Percentiles rank a stretch among this genome's conserved stretches.
Evolutionary conservation across 2,888 invertebrate species (phyloP).

Genomic region (Meandrusa payeni): DNA sequence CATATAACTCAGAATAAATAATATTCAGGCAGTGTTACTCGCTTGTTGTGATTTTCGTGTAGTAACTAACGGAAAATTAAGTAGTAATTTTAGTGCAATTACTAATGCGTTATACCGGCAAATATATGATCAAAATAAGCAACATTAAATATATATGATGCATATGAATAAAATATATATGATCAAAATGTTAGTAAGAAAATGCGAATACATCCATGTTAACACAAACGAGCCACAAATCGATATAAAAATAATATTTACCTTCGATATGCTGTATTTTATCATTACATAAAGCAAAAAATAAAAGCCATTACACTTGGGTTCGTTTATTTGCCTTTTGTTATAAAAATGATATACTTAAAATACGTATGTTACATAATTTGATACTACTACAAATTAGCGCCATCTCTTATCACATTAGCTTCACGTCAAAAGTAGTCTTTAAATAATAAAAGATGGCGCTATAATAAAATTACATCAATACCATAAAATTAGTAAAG

Average conservation of each 20-base stretch:
- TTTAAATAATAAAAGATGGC: constrained; percentile 10
- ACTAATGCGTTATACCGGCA: too few species aligned
- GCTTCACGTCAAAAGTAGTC: neutral
- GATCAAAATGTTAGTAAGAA: constrained; percentile 8
- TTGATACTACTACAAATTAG: neutral
- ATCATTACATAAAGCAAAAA: constrained; percentile 18
- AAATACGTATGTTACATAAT: neutral
- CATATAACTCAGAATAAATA: too few species aligned
- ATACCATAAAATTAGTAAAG: neutral
- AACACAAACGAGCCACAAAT: constrained; percentile 16
- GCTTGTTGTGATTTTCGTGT: too few species aligned
- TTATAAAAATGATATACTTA: constrained; percentile 7
- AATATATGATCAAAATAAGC: too few species aligned
- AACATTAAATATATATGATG: too few species aligned
- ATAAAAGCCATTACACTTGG: constrained; percentile 16
- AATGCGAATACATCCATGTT: too few species aligned
- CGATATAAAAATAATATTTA: constrained; percentile 23
- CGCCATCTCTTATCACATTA: constrained; percentile 8
- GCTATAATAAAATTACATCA: neutral
- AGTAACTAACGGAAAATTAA: too few species aligned
- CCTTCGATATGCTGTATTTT: constrained; percentile 8
- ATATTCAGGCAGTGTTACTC: too few species aligned
- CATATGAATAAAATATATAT: too few species aligned
- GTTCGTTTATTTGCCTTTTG: constrained; percentile 14
- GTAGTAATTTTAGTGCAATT: too few species aligned